A percentile compares a stretch with the other conserved stretches of the same genome.
Conservation (phyloP, 2,113 vertebrate genomes). For the Myotis yumanensis region DNA sequence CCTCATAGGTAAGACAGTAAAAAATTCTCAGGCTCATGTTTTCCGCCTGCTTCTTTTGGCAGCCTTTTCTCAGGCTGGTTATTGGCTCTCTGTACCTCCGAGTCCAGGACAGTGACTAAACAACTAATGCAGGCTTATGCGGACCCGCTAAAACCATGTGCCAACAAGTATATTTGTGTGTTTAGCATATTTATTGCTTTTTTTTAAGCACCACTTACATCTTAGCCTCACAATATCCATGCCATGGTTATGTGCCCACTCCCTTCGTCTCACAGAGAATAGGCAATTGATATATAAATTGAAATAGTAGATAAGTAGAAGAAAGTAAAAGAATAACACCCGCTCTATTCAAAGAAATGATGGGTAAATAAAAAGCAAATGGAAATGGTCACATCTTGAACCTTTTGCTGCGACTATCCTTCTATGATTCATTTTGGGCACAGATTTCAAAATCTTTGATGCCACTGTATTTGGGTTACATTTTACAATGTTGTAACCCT, state of each 20-base stretch:
- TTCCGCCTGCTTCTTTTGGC: neutral
- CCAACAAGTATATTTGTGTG: neutral
- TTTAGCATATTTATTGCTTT: neutral
- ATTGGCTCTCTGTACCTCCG: neutral
- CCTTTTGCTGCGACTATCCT: neutral
- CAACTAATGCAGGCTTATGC: neutral
- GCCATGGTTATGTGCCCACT: neutral
- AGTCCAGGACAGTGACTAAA: neutral
- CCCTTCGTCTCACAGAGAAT: neutral
- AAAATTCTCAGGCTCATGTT: neutral
- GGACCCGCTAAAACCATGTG: neutral
- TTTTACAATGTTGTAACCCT: conserved; percentile 72
- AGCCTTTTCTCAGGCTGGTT: neutral
- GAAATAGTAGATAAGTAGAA: neutral
- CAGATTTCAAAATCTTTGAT: conserved; percentile 44
- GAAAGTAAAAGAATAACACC: neutral
- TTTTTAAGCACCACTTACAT: neutral
- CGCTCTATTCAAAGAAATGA: neutral
- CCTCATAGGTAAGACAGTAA: neutral
- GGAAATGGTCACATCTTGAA: neutral
- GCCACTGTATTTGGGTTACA: conserved; percentile 23
- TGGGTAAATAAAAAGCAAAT: neutral
- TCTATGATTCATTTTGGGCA: conserved; percentile 4
- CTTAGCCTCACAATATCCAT: neutral
- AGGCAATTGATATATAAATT: neutral